phyloP scores from a whole-genome alignment of 2,888 invertebrate species.

The Tetragnatha montana region DNA sequence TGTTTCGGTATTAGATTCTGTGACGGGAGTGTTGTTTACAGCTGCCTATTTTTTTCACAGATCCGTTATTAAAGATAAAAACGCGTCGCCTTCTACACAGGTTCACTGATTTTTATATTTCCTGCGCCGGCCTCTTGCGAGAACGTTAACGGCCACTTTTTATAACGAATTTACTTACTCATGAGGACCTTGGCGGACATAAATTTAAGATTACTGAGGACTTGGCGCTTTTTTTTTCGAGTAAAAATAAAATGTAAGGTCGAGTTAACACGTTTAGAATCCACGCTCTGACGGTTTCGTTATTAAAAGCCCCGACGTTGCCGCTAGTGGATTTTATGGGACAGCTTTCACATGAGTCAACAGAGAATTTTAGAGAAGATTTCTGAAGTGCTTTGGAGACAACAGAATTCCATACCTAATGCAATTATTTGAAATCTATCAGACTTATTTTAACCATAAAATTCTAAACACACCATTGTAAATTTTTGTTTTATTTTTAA shows the following conservation, averaged over 20 bases:
- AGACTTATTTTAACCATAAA: too few relatives aligned
- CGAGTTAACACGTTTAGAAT: constrained; percentile 27
- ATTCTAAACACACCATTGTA: too few relatives aligned
- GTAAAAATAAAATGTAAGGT: constrained; percentile 21
- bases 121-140: constrained; percentile 31
- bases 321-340: background rate
- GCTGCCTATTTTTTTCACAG: constrained; percentile 53
- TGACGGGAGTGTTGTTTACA: constrained; percentile 56
- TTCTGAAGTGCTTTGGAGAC: too few relatives aligned
- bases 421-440: too few relatives aligned
- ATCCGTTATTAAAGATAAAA: constrained; percentile 53
- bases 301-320: constrained; percentile 1
- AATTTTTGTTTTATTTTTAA: too few relatives aligned
- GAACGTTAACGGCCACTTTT: constrained; percentile 22
- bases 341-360: too few relatives aligned
- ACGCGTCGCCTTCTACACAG: constrained; percentile 28
- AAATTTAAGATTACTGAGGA: constrained; percentile 39
- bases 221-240: constrained; percentile 3
- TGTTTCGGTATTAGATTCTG: constrained; percentile 48
- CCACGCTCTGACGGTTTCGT: constrained; percentile 16
- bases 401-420: too few relatives aligned
- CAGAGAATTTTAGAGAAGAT: too few relatives aligned
- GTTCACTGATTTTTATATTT: constrained; percentile 57
- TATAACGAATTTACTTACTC: constrained; percentile 12
- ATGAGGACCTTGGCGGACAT: constrained; percentile 21